phyloP scores from a whole-genome alignment of 2,888 invertebrate genomes.

The Dolichopus griseipennis region DNA sequence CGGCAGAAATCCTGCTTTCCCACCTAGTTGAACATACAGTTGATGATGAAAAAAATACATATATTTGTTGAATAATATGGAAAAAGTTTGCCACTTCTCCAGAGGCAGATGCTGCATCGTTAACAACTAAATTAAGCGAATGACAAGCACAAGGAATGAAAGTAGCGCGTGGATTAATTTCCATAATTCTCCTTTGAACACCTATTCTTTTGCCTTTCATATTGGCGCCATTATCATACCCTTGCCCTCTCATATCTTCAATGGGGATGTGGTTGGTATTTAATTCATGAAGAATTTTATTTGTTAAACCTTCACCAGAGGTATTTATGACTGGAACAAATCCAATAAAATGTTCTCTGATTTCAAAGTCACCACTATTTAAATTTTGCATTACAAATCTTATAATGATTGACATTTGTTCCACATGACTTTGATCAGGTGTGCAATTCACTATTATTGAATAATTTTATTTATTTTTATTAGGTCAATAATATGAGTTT shows the following conservation, averaged over 20 bases:
- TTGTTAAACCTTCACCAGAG: conserved; percentile 9
- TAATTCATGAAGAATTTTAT: conserved; percentile 10
- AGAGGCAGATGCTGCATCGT: conserved; percentile 7
- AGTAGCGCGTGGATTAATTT: conserved; percentile 9
- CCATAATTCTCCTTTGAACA: conserved; percentile 7
- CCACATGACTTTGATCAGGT: conserved; percentile 7
- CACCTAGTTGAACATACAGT: conserved; percentile 7
- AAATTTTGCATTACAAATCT: conserved; percentile 2
- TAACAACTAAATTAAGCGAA: conserved; percentile 10
- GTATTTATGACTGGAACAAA: conserved; percentile 7
- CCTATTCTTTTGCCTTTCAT: conserved; percentile 8
- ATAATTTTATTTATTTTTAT: conserved; percentile 8
- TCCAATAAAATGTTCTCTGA: conserved; percentile 8
- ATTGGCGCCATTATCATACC: conserved; percentile 9
- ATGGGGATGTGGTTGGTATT: conserved; percentile 10
- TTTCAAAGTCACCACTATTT: conserved; percentile 7
- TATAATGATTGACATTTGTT: conserved; percentile 9
- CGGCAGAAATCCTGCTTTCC: background rate
- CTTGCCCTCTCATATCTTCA: conserved; percentile 11
- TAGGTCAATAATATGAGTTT: conserved; percentile 9
- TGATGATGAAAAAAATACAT: conserved; percentile 9
- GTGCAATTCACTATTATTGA: conserved; percentile 10
- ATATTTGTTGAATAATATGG: conserved; percentile 1
- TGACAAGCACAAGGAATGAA: conserved; percentile 8
- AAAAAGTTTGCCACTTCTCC: background rate